These are phyloP conservation scores for Periphyllus acericola DNA, from an alignment of 2,888 invertebrate genomes.

Conservation along the genomic window DNA sequence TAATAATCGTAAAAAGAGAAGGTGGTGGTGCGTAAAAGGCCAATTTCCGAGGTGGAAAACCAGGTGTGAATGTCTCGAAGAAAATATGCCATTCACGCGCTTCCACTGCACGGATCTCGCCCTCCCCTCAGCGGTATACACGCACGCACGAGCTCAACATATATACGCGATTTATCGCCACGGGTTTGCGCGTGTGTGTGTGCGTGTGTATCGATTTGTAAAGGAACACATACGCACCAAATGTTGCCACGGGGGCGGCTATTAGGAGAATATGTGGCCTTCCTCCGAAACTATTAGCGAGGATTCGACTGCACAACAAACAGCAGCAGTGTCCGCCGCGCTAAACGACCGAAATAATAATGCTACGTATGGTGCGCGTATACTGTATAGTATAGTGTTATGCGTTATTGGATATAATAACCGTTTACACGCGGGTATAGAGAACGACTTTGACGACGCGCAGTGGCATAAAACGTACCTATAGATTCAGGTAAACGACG, in stretches of 20 bases:
- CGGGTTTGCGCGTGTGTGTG: neutral
- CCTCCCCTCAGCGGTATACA: neutral
- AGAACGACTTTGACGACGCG: neutral
- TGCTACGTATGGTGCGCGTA: neutral
- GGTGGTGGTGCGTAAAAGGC: conserved; percentile 53
- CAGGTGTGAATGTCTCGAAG: conserved; percentile 54
- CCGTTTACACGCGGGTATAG: neutral
- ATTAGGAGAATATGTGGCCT: conserved; percentile 9
- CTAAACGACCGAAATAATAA: conserved; percentile 11
- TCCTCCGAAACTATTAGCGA: conserved; percentile 24
- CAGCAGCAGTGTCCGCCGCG: neutral
- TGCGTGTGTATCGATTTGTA: conserved; percentile 34
- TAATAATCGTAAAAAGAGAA: conserved; percentile 39
- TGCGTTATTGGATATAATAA: conserved; percentile 34
- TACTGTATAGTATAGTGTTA: neutral
- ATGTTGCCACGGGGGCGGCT: neutral
- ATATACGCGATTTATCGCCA: neutral
- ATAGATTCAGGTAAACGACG: neutral
- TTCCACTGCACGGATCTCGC: conserved; percentile 1
- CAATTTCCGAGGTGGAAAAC: conserved; percentile 50
- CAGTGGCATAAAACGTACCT: neutral
- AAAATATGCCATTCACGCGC: conserved; percentile 28
- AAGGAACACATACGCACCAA: conserved; percentile 3
- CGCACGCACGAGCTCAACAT: neutral
- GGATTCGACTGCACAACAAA: neutral